Evolutionary conservation across 2,888 invertebrate species (phyloP), one percentile per base, ranked within the genome.

Genomic region (Oscheius myriophilus): DNA sequence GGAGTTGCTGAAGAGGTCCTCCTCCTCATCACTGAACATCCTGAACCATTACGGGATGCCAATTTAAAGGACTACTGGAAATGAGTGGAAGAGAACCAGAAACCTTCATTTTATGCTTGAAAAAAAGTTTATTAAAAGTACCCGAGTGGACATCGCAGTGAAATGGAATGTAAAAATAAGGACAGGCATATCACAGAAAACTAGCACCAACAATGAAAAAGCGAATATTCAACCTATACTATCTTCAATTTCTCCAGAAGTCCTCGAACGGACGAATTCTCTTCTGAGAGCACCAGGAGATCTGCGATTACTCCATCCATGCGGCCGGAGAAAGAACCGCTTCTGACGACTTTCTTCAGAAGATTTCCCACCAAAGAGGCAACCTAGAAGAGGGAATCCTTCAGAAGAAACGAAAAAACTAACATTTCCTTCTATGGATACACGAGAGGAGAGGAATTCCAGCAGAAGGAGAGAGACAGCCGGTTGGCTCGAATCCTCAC

Each of bases 21-120:
- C 25, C 18, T 61, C 61, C 18, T 61, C 61, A 16, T 61, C 61
- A 39, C 61, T 61, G 46, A 61, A 61, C 61, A 61, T 61, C 25
- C 42, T 57, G 23, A 49, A 45, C 25, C n/a, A 25, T n/a, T n/a
- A n/a, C 16, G 4, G 14, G 25, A 49, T 46, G 42, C 33, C 54
- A 42, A 41, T 57, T n/a, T 2, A 39, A 14, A 57, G n/a, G 14
- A 41, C 18, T 57, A 3, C 12, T 6, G 11, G 12, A n/a, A 18
- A 18, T 21, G 41, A 57, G 23, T 41, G 14, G n/a, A 4, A n/a
- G 43, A 43, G 23, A 18, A 23, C 21, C 23, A 25, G 26, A 46
- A 59, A 43, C 6, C 16, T 14, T 11, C 46, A 49, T 49, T 49
- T 26, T 61, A 57, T 41, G 14, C 12, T 49, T 45, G 9, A 41